Percentiles rank a stretch among this genome's conserved stretches.
Evolutionary conservation across 2,888 invertebrate genomes (phyloP).

Genomic region (Teleiodes luculella): DNA sequence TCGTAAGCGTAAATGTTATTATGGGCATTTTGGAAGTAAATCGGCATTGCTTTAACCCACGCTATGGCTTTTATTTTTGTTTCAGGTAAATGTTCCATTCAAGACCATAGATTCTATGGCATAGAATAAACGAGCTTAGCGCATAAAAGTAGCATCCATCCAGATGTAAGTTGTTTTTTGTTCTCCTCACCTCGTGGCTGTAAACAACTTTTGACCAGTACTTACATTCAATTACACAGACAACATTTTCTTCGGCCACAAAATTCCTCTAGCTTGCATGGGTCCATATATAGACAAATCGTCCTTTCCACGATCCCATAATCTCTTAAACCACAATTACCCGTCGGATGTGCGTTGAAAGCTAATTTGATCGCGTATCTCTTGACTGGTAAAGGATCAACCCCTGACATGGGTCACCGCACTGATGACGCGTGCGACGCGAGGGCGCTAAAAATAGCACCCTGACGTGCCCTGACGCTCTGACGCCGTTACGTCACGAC

Average conservation of each 20-base stretch:
- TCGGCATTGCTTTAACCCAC: background rate
- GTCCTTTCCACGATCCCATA: background rate
- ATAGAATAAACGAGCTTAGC: too few species aligned
- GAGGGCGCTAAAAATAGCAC: constrained; percentile 22
- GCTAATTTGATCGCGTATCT: constrained; percentile 12
- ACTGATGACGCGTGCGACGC: constrained; percentile 12
- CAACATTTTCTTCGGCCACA: too few species aligned
- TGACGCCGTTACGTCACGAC: constrained; percentile 14
- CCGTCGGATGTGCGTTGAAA: background rate
- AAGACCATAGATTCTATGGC: too few species aligned
- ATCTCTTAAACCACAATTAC: constrained; percentile 1
- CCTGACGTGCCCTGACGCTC: too few species aligned
- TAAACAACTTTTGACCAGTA: too few species aligned
- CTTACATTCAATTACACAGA: too few species aligned
- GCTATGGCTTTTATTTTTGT: background rate
- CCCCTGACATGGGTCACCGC: constrained; percentile 17
- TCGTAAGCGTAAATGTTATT: background rate
- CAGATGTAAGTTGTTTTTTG: background rate
- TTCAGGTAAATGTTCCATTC: too few species aligned
- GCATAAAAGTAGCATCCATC: too few species aligned
- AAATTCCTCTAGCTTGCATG: too few species aligned
- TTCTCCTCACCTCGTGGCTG: too few species aligned
- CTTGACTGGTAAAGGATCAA: constrained; percentile 3
- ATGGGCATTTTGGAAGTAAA: background rate
- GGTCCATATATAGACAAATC: background rate